These are phyloP conservation scores for Nyctereutes procyonoides DNA, from an alignment of 2,113 vertebrate genomes.

Conservation along the genomic window DNA sequence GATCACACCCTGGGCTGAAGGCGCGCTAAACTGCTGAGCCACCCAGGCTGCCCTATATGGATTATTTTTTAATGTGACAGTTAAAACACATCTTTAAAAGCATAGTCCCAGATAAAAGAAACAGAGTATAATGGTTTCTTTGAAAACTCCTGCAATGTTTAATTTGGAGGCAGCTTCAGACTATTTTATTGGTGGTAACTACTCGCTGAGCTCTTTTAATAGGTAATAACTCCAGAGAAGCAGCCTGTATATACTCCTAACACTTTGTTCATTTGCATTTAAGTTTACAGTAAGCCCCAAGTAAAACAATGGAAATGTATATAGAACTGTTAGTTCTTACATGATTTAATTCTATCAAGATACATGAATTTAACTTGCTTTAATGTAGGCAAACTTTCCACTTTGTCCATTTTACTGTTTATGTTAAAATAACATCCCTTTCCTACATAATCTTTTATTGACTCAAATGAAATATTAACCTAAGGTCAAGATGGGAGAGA, in stretches of 20 bases:
- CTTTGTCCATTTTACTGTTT: conserved; percentile 77
- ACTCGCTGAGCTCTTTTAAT: too few relatives aligned
- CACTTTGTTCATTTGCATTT: conserved; percentile 68
- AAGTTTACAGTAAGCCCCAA: conserved; percentile 79
- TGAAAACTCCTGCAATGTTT: conserved; percentile 53
- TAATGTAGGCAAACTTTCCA: conserved; percentile 68
- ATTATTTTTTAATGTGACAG: conserved; percentile 84
- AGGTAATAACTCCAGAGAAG: too few relatives aligned
- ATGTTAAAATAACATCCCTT: conserved; percentile 75
- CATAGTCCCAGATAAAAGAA: conserved; percentile 85
- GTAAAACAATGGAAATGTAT: conserved; percentile 78
- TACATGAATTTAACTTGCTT: conserved; percentile 75
- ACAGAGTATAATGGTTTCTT: conserved; percentile 78
- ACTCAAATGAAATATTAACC: conserved; percentile 62
- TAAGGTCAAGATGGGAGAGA: conserved; percentile 35
- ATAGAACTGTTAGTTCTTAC: conserved; percentile 75
- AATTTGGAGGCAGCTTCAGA: too few relatives aligned
- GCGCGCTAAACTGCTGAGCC: too few relatives aligned
- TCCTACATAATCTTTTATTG: conserved; percentile 75
- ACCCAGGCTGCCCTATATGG: too few relatives aligned
- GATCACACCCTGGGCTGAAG: too few relatives aligned
- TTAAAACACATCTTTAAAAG: conserved; percentile 85
- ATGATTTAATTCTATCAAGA: conserved; percentile 78
- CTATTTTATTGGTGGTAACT: too few relatives aligned
- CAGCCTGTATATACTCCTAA: too few relatives aligned